These are phyloP conservation scores for Keiferia lycopersicella DNA, from an alignment of 2,888 invertebrate species.

Conservation along the genomic window DNA sequence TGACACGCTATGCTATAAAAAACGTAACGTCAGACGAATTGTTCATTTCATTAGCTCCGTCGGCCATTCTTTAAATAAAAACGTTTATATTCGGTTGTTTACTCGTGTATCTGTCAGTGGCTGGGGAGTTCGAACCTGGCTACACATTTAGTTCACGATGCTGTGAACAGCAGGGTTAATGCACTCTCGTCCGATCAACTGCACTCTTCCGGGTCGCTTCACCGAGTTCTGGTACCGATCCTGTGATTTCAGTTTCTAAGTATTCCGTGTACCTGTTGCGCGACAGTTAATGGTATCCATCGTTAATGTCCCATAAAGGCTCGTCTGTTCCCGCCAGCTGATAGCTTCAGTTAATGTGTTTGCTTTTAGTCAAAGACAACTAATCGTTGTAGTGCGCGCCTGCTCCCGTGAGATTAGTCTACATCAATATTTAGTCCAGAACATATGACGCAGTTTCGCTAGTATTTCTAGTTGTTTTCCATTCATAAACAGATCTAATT, in stretches of 20 bases:
- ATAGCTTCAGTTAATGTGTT: slow-evolving; percentile 31
- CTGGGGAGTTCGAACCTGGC: slow-evolving; percentile 49
- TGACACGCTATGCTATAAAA: slow-evolving; percentile 14
- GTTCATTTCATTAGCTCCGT: slow-evolving; percentile 34
- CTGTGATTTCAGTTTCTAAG: slow-evolving; percentile 16
- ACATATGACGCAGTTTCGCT: neutral
- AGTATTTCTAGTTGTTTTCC: slow-evolving; percentile 15
- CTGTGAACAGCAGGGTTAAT: slow-evolving; percentile 64
- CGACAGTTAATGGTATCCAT: neutral
- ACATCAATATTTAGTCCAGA: neutral
- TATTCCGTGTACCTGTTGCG: slow-evolving; percentile 11
- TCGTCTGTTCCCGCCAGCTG: slow-evolving; percentile 25
- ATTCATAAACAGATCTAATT: slow-evolving; percentile 37
- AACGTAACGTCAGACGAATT: slow-evolving; percentile 25
- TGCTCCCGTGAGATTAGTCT: slow-evolving; percentile 32
- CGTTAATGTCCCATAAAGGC: slow-evolving; percentile 17
- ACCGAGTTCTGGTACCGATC: slow-evolving; percentile 37
- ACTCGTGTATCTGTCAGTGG: slow-evolving; percentile 56
- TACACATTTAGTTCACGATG: slow-evolving; percentile 41
- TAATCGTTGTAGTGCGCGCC: slow-evolving; percentile 22
- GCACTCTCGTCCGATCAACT: slow-evolving; percentile 60
- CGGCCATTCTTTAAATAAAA: slow-evolving; percentile 43
- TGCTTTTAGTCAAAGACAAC: slow-evolving; percentile 31
- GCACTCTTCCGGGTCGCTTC: slow-evolving; percentile 55
- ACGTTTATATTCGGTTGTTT: slow-evolving; percentile 61